Evolutionary conservation across 2,113 vertebrate species (phyloP), one percentile per base, ranked within the genome.

Genomic region (Alouatta palliata): DNA sequence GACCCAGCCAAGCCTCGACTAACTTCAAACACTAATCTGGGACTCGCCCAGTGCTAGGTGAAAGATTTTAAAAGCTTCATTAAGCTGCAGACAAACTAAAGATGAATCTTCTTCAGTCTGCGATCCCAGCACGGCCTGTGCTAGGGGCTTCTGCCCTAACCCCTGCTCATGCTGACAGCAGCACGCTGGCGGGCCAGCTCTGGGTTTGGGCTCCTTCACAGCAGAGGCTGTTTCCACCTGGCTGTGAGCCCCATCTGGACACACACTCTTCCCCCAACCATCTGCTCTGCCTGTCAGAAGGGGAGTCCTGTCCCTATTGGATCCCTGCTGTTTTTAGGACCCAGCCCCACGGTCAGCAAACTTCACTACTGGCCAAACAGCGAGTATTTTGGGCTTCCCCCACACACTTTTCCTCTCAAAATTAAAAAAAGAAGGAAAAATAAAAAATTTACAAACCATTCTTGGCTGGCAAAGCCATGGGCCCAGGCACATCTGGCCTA

Each of bases 121-220:
- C 23, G 30, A 17, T 8, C 12, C 5, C 23, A 10, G 10, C 5
- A 30, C 13, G 0, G 84, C 56, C 40, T 7, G 6, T 1, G 17
- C 83, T 3, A 4, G 52, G 49, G 21, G 4, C 68, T 9, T 10
- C 6, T 0, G 27, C 2, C 25, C 13, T 17, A 3, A 12, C 9
- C 12, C 25, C 14, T 1, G 9, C 2, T 35, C 13, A 8, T 19
- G 27, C 83, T 52, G 10, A 45, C 2, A 0, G 73, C 27, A 16
- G 37, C 1, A 1, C 21, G 16, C 6, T 8, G 2, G 4, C 0
- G 25, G 61, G 12, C 6, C 68, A 23, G 16, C 61, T 30, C 40
- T n/a, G 2, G 1, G 23, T n/a, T 4, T 0, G 30, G 47, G n/a
- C 13, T 71, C 30, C 0, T 4, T 40, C 54, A 19, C 16, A 16